These are phyloP conservation scores for Prunella fulvescens DNA, from an alignment of 2,113 vertebrate genomes.

Conservation along the genomic window DNA sequence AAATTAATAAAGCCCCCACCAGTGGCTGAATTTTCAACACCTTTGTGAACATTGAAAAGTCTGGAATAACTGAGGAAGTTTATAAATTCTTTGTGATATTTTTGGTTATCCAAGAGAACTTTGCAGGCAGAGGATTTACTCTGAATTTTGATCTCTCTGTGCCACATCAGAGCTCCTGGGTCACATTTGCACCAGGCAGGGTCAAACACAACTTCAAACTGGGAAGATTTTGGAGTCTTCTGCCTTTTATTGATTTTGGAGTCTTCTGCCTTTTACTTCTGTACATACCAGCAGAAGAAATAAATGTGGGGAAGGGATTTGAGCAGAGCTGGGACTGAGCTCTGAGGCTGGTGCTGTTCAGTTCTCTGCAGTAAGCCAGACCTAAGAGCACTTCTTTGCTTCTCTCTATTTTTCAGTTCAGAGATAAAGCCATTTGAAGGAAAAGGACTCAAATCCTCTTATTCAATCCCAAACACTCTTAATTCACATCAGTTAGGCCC, in stretches of 20 bases:
- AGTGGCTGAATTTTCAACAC: background rate
- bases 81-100: background rate
- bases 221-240: background rate
- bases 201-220: background rate
- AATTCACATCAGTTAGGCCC: background rate
- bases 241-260: background rate
- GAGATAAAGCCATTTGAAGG: slow-evolving; percentile 21
- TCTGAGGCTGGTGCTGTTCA: background rate
- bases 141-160: background rate
- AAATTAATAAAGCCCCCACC: background rate
- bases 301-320: background rate
- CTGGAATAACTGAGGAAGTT: background rate
- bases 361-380: background rate
- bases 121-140: background rate
- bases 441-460: background rate
- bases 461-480: background rate
- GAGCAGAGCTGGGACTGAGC: background rate
- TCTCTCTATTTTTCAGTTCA: slow-evolving; percentile 10
- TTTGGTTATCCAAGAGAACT: background rate
- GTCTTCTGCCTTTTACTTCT: background rate
- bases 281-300: background rate
- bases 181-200: background rate
- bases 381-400: background rate
- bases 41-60: background rate
- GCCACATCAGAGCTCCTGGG: background rate